These are phyloP conservation scores for Gallinago jamesoni DNA, from an alignment of 2,113 vertebrate species.

Conservation along the genomic window DNA sequence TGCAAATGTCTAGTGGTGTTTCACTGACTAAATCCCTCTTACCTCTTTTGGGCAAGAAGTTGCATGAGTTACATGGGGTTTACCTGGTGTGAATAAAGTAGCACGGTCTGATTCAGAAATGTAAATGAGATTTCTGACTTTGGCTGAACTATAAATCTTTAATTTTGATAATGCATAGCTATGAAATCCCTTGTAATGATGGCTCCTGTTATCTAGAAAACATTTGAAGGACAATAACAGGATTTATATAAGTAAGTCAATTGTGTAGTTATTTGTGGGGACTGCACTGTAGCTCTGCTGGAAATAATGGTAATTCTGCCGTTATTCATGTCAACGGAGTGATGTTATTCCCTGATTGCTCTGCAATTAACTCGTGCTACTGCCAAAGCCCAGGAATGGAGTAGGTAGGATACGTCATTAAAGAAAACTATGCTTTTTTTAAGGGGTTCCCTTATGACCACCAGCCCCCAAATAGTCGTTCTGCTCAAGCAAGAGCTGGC, in stretches of 20 bases:
- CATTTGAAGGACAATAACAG: neutral
- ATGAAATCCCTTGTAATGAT: neutral
- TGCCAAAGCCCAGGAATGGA: neutral
- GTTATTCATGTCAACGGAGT: neutral
- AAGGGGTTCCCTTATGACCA: neutral
- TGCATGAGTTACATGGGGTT: neutral
- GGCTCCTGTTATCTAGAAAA: neutral
- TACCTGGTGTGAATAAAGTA: neutral
- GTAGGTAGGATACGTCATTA: neutral
- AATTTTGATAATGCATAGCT: neutral
- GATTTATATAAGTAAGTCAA: neutral
- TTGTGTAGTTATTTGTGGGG: slow-evolving; percentile 4
- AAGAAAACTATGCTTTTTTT: neutral
- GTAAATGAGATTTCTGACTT: neutral
- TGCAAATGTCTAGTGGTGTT: neutral
- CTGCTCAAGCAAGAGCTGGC: neutral
- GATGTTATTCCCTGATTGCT: neutral
- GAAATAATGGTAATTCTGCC: slow-evolving; percentile 28
- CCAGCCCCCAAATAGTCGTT: rapidly evolving
- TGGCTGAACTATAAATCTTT: neutral
- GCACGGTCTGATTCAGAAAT: neutral
- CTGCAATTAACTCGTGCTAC: neutral
- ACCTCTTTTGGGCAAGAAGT: neutral
- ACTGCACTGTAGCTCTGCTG: neutral
- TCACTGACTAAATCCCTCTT: neutral